Evolutionary conservation across 2,888 invertebrate genomes (phyloP), one percentile per base, ranked within the genome.

Genomic region (Hemithea aestivaria): DNA sequence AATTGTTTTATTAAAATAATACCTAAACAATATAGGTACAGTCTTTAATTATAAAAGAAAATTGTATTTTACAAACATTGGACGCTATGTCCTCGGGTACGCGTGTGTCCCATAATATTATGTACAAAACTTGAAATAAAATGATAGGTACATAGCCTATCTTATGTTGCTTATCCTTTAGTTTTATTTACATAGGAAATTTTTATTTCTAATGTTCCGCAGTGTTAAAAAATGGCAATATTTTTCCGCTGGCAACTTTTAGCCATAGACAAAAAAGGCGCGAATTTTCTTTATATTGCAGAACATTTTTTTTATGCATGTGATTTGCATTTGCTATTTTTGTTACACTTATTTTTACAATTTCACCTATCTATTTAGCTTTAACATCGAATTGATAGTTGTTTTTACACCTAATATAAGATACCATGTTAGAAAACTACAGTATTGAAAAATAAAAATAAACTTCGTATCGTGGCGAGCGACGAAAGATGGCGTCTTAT

Each of bases 21-120:
- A 53, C 50, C 53, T 71, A 73, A 78, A 75, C 74, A 73, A 68
- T 46, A 60, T 72, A 69, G 76, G 74, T 84, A 87, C 85, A 85
- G 85, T 85, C 84, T 85, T 84, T 80, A 79, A 79, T 75, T 79
- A 80, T 73, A 74, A 81, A 80, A 67, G 70, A 78, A 79, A 72
- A 53, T 56, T 39, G 51, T 53, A 50, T 50, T 48, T 46, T 53
- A 53, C 51, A 49, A 51, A 53, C 53, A 36, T 20, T n/a, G 51
- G 53, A 48, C 51, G 34, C 31, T 2, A 23, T 20, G 51, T 45
- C 51, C 51, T 5, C 24, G 48, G 51, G 44, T 48, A 53, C 45
- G 20, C 40, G 16, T 31, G 41, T 48, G 39, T 22, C 44, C 52
- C 48, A 16, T 27, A 23, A 27, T 35, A 31, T 35, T 52, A 52